Conservation (phyloP, 2,888 invertebrate species). For the Achlya flavicornis region DNA sequence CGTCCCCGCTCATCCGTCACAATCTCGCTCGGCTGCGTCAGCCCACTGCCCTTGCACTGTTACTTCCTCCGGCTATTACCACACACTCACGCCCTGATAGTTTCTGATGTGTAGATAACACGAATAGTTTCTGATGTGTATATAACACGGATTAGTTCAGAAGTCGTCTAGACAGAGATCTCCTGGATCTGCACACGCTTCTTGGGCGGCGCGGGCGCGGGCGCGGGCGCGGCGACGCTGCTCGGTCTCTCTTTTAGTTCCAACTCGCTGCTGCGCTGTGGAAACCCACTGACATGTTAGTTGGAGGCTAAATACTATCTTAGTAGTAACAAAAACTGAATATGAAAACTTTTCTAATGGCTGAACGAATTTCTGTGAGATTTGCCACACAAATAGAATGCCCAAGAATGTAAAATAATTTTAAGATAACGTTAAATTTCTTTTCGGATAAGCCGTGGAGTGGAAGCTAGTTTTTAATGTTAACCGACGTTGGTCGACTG, state of each 20-base stretch:
- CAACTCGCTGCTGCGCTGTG: constrained; percentile 82
- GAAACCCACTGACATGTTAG: constrained; percentile 65
- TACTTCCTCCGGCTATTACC: constrained; percentile 16
- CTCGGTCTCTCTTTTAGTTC: constrained; percentile 71
- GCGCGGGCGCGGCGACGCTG: constrained; percentile 55
- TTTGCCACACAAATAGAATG: no score
- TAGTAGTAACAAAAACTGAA: no score
- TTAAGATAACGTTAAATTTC: no score
- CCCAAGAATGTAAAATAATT: no score
- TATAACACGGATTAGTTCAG: constrained; percentile 25
- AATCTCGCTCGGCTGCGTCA: constrained; percentile 13
- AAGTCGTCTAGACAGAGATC: constrained; percentile 88
- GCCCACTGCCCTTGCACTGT: constrained; percentile 11
- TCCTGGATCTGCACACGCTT: constrained; percentile 92
- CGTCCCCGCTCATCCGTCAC: constrained; percentile 22
- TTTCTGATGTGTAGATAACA: constrained; percentile 15
- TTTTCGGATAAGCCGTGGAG: no score
- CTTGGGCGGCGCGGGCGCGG: constrained; percentile 84
- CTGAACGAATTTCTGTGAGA: no score
- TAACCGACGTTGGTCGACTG: no score
- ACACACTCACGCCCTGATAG: constrained; percentile 16
- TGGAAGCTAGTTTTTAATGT: no score
- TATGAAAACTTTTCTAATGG: no score
- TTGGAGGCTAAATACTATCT: constrained; percentile 20
- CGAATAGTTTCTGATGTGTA: constrained; percentile 18